Base-by-base conservation (phyloP, 2,888 invertebrate species). In the Sminthurides aquaticus region DNA sequence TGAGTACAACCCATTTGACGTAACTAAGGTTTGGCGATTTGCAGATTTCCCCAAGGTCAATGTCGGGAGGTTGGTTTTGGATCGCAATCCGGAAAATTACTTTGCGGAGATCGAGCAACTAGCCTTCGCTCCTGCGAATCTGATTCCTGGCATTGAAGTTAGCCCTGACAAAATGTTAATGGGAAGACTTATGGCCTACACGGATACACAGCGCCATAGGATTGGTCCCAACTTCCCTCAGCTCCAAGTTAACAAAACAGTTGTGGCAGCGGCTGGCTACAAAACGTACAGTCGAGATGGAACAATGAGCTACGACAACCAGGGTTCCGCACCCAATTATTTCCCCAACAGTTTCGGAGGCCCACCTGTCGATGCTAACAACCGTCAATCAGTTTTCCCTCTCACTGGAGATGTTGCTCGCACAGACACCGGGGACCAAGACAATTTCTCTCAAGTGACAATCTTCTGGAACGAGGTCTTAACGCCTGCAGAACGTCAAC, bases 161-260 rank as follows among this genome's bases (percentile, higher is more conserved):
- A 81, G 81, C 56, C 79, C 80, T 0, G 84, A 84, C 72, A 80
- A 79, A 71, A 77, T 84, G 78, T 78, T 83, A 43, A 71, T 71
- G 48, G 92, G 90, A 1, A 87, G 93, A 67, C 81, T 93, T 18
- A 92, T 93, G 79, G 83, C 91, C 0, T 94, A 98, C 79, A 85
- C 87, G 0, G 97, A 98, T 79, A 93, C 98, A 0, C 97, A 97
- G 76, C 84, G 90, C 70, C 87, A 94, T 79, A 86, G 93, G 60
- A 82, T 99, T 73, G 98, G 98, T 5, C 84, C 91, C 0, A 98
- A 98, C 81, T 90, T 87, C 79, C 82, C 90, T 70, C 96, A 97
- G 79, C 84, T 99, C 56, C 93, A 97, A 0, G 95, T 98, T 26
- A 99, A 98, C 80, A 96, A 97, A 78, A 97, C 98, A 0, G 28